Base-by-base conservation (phyloP, 2,888 invertebrate species). In the Marronus borbonicus region DNA sequence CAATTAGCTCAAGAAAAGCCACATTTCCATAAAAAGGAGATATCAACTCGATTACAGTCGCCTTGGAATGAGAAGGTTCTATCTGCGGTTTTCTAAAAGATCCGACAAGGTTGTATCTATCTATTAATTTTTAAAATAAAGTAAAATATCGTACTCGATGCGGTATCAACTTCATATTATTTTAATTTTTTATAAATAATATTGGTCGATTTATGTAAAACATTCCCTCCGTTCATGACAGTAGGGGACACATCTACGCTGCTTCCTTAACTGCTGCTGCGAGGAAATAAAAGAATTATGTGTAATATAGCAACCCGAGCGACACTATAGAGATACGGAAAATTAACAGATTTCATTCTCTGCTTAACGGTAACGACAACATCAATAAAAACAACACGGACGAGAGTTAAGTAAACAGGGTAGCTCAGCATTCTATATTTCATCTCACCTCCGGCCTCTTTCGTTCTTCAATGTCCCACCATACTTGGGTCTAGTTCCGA, bases 401-500 rank as follows among this genome's bases (percentile, higher is more conserved):
- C 31, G 36, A 52, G 58, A 79, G 83, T 83, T 82, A 82, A 82
- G 80, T 80, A 81, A 81, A 82, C 82, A 81, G 74, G 78, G 78
- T 80, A 81, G 76, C 83, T 31, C 68, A 60, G 62, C 62, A 39
- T 77, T 64, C 39, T 65, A 68, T 78, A 62, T 62, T 66, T 66
- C 17, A 83, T 93, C 95, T 96, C 95, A 98, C 98, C 98, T 98
- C 96, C 99, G 96, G 93, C 99, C 98, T 93, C 97, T 96, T 94
- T 99, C 99, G 93, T 98, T 98, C 95, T 99, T 98, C 95, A 98
- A 97, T 91, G 98, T 97, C 92, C 99, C 99, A 92, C 98, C 98
- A 93, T 99, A 99, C 94, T 99, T 98, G 93, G 98, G 98, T 93
- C 98, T 96, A 93, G 97, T 97, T 92, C 99, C 98, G 93, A 99